Conservation (phyloP, 2,113 vertebrate species). For the Noturus placidus region DNA sequence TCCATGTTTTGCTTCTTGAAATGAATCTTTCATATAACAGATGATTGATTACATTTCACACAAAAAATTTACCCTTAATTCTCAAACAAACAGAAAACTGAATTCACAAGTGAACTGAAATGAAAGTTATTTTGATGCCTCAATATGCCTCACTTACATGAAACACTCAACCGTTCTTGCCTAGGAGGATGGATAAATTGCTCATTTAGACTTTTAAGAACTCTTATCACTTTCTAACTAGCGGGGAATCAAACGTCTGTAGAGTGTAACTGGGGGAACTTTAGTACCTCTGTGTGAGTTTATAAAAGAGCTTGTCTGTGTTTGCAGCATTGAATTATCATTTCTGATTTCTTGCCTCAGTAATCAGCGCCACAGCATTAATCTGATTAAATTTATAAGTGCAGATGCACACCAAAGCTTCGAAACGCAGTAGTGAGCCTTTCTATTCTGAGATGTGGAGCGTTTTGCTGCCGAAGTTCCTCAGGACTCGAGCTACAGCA, state of each 20-base stretch:
- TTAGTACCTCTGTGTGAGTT: background rate
- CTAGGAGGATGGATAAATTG: constrained; percentile 10
- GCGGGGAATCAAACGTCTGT: background rate
- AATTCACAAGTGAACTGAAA: background rate
- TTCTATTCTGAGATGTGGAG: background rate
- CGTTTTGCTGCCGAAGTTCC: background rate
- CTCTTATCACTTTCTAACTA: background rate
- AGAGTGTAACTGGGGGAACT: background rate
- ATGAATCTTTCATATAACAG: background rate
- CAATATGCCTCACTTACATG: background rate
- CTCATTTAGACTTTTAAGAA: constrained; percentile 36
- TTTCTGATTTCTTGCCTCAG: constrained; percentile 43
- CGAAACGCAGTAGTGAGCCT: background rate
- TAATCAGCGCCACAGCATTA: constrained; percentile 11
- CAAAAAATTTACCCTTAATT: background rate
- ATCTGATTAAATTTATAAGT: constrained; percentile 29
- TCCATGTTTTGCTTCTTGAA: background rate
- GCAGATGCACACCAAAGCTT: background rate
- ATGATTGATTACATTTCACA: background rate
- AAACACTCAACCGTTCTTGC: background rate
- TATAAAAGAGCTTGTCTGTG: background rate
- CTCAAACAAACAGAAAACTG: background rate
- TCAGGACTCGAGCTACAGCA: background rate
- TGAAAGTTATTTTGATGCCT: background rate
- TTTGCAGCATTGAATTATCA: constrained; percentile 28